Evolutionary conservation across 1,140 invertebrate genomes (phyloP), one percentile per base, ranked within the genome.

Genomic region (Drosophila tristis): DNA sequence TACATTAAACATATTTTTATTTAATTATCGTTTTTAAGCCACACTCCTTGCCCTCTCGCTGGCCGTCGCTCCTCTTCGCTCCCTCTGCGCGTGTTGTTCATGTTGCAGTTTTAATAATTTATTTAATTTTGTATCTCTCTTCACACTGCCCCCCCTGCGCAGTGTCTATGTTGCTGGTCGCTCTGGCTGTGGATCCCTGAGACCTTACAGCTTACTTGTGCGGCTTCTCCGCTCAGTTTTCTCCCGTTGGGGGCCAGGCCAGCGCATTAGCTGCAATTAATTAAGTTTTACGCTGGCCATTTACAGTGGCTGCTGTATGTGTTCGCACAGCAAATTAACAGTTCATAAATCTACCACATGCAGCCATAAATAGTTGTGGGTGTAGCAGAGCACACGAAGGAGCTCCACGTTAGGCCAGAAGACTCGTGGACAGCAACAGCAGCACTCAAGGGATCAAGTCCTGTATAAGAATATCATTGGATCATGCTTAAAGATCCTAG

Each of bases 1-100:
- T 89, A 70, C 79, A 87, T 82, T 78, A 89, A 87, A 89, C 72
- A 89, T 87, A 79, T 80, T 70, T 77, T 89, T 82, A 89, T 87
- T 82, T 70, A 87, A 86, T 79, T 89, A 78, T 58, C 82, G 56
- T 62, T 74, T 68, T 71, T 58, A 60, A 67, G 42, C 63, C 63
- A 74, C 43, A 58, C 16, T 29, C 13, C 2, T 31, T 3, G 31
- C 31, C 26, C 26, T 31, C 31, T 9, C 0, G 6, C 47, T 29
- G 48, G 31, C 55, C 29, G 6, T 7, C 26, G 2, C 26, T 29
- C 16, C 16, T 20, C 20, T 2, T 58, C 43, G 8, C 48, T 13
- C 31, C 23, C 45, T 31, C 43, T 9, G 44, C 50, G 48, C 16
- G 49, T 54, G 54, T 42, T 70, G 78, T 63, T 80, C 56, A 64